phyloP scores from a whole-genome alignment of 2,888 invertebrate species.

The Monoplex corrugatus region DNA sequence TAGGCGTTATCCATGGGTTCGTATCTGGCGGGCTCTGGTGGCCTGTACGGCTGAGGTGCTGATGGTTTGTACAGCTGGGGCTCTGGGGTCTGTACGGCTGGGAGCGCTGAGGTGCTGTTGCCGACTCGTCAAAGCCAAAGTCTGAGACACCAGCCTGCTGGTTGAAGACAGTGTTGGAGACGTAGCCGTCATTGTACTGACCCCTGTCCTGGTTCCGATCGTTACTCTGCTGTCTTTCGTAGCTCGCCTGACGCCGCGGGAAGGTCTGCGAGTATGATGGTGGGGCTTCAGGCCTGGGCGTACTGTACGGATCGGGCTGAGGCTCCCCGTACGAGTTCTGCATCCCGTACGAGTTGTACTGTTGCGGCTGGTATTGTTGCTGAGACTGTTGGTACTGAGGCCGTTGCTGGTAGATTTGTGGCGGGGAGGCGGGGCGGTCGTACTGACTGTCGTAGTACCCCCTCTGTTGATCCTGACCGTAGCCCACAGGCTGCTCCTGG shows the following conservation, averaged over 20 bases:
- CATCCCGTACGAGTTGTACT: conserved; percentile 10
- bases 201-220: conserved; percentile 18
- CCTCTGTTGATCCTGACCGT: conserved; percentile 15
- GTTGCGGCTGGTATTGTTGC: conserved; percentile 3
- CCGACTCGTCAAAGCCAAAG: conserved; percentile 44
- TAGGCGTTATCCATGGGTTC: conserved; percentile 29
- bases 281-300: conserved; percentile 49
- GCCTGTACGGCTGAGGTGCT: conserved; percentile 38
- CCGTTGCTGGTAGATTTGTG: conserved; percentile 10
- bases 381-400: conserved; percentile 28
- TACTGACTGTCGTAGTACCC: conserved; percentile 23
- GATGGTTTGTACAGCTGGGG: conserved; percentile 16
- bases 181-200: conserved; percentile 34
- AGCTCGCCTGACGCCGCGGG: conserved; percentile 47
- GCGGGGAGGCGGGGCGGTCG: background rate
- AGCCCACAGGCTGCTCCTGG: conserved; percentile 34
- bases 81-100: conserved; percentile 9
- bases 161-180: conserved; percentile 33
- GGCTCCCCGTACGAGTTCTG: conserved; percentile 18
- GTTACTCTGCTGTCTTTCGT: conserved; percentile 9
- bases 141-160: conserved; percentile 43
- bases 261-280: conserved; percentile 50
- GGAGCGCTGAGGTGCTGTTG: background rate
- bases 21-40: conserved; percentile 14
- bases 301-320: background rate